Evolutionary conservation across 2,113 vertebrate genomes (phyloP).

Genomic region (Rhodinocichla rosea): DNA sequence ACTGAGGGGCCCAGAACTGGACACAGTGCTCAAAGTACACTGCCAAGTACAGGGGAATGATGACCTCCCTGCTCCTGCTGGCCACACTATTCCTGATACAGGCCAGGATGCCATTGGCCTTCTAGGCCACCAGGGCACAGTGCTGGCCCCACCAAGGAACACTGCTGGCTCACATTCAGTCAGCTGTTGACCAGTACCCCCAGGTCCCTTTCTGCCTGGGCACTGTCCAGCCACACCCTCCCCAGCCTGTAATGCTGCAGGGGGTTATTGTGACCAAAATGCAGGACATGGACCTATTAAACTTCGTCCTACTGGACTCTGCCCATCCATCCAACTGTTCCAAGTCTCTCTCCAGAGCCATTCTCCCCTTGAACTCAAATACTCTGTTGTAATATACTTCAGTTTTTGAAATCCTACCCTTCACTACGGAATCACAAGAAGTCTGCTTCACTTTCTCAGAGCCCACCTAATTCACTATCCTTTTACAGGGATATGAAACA

Average conservation of each 20-base stretch:
- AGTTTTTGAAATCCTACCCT: neutral
- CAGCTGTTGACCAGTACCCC: neutral
- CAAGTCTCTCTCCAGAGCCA: neutral
- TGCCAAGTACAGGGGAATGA: accelerated
- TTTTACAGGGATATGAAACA: neutral
- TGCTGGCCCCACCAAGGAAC: neutral
- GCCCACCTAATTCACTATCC: neutral
- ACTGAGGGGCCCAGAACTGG: too few relatives aligned
- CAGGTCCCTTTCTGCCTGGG: neutral
- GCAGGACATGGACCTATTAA: neutral
- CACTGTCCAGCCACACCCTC: neutral
- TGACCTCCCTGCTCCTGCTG: neutral
- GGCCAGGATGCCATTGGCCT: neutral
- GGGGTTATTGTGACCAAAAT: neutral
- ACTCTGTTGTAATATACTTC: neutral
- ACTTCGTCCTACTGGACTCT: neutral
- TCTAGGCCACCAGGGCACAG: neutral
- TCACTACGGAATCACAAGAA: neutral
- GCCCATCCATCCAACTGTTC: neutral
- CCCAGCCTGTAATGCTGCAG: too few relatives aligned
- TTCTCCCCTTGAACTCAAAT: neutral
- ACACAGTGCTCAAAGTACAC: too few relatives aligned
- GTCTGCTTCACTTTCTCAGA: neutral
- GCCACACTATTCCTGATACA: too few relatives aligned
- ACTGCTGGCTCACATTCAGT: neutral